Conservation (phyloP, 2,113 vertebrate species). For the Scatophagus argus region DNA sequence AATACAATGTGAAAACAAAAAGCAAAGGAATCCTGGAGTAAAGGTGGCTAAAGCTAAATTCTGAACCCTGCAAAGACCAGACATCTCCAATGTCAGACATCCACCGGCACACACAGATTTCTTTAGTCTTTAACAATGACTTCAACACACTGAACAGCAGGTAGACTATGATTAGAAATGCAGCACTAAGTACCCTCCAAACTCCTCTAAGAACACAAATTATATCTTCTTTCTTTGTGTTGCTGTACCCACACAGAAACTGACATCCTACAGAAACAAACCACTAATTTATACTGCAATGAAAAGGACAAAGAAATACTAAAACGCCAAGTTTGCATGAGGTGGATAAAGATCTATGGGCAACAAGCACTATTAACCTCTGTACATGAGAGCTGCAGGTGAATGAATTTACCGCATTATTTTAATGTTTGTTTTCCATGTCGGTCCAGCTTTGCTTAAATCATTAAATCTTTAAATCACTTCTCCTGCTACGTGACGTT, state of each 20-base stretch:
- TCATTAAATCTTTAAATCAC: no score
- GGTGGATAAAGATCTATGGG: background rate
- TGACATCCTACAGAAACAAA: background rate
- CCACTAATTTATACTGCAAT: background rate
- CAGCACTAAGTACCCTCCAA: background rate
- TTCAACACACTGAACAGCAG: background rate
- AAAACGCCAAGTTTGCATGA: background rate
- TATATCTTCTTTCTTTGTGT: background rate
- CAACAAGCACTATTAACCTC: background rate
- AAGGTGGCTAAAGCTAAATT: background rate
- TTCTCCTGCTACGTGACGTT: background rate
- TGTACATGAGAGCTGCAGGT: background rate
- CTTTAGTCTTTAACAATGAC: conserved; percentile 7
- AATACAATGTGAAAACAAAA: background rate
- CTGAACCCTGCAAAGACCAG: background rate
- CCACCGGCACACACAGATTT: background rate
- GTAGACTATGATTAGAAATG: background rate
- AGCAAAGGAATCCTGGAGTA: background rate
- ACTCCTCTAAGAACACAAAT: background rate
- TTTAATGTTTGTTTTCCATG: background rate
- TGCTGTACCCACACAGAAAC: background rate
- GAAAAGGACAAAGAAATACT: background rate
- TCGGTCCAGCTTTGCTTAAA: background rate
- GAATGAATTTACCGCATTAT: background rate
- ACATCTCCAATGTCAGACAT: no score